phyloP scores from a whole-genome alignment of 2,113 vertebrate genomes.

The Ochotona curzoniae region DNA sequence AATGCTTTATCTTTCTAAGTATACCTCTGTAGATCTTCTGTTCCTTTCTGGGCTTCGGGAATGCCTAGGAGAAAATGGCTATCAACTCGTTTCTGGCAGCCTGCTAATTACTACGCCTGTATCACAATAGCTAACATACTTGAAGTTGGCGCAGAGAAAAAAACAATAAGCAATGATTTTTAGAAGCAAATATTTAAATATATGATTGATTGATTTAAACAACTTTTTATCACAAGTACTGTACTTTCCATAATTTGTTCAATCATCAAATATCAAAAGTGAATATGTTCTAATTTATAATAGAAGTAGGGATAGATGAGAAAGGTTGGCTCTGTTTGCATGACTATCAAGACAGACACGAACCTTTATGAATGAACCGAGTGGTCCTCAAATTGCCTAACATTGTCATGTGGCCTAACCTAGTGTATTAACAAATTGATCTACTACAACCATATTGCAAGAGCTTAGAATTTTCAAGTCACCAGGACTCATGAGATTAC shows the following conservation, averaged over 20 bases:
- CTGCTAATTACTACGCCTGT: neutral
- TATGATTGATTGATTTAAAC: neutral
- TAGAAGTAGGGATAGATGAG: neutral
- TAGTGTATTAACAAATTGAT: neutral
- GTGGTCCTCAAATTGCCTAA: neutral
- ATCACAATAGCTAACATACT: neutral
- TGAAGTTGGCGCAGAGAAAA: neutral
- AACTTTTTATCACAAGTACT: slow-evolving; percentile 17
- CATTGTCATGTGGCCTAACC: no score
- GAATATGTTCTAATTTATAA: neutral
- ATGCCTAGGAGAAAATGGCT: neutral
- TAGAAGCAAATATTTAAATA: neutral
- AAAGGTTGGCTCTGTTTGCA: neutral
- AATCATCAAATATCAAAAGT: neutral
- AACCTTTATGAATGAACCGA: neutral
- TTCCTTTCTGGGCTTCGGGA: slow-evolving; percentile 8
- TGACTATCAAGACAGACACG: neutral
- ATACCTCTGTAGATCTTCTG: neutral
- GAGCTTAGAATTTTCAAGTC: neutral
- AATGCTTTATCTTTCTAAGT: slow-evolving; percentile 13
- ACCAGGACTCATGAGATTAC: neutral
- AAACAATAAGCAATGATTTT: neutral
- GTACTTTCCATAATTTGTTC: neutral
- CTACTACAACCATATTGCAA: neutral
- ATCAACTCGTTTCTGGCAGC: neutral